A percentile compares a stretch with the other conserved stretches of the same genome.
phyloP scores from a whole-genome alignment of 2,888 invertebrate species.

The Hydrotaea cyrtoneurina region DNA sequence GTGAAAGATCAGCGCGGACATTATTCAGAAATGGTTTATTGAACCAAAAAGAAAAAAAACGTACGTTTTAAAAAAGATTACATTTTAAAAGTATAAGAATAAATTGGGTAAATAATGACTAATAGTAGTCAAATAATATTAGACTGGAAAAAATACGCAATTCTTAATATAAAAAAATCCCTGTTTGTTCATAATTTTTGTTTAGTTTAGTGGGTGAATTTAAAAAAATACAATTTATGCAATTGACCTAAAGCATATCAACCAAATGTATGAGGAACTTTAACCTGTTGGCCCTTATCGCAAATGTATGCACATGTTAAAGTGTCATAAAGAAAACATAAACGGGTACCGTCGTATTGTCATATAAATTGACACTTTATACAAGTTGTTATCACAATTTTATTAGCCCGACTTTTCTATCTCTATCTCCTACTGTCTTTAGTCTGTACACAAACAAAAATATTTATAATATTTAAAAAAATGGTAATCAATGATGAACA shows the following conservation, averaged over 20 bases:
- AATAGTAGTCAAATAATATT: too few species aligned
- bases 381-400: background rate
- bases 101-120: too few species aligned
- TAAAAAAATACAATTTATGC: too few species aligned
- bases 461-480: background rate
- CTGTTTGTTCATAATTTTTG: too few species aligned
- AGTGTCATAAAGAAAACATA: too few species aligned
- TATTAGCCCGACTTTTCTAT: background rate
- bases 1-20: background rate
- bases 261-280: background rate
- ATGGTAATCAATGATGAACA: background rate
- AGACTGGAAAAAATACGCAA: too few species aligned
- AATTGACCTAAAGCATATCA: too few species aligned
- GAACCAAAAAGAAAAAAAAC: background rate
- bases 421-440: too few species aligned
- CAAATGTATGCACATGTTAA: background rate
- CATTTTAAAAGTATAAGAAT: too few species aligned
- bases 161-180: too few species aligned
- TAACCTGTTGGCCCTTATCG: background rate
- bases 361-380: constrained; percentile 3
- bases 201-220: too few species aligned
- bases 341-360: background rate
- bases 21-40: background rate
- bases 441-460: background rate
- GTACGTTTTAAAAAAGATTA: too few species aligned